Base-by-base conservation (phyloP, 1,140 invertebrate genomes). In the Dreissena polymorpha region DNA sequence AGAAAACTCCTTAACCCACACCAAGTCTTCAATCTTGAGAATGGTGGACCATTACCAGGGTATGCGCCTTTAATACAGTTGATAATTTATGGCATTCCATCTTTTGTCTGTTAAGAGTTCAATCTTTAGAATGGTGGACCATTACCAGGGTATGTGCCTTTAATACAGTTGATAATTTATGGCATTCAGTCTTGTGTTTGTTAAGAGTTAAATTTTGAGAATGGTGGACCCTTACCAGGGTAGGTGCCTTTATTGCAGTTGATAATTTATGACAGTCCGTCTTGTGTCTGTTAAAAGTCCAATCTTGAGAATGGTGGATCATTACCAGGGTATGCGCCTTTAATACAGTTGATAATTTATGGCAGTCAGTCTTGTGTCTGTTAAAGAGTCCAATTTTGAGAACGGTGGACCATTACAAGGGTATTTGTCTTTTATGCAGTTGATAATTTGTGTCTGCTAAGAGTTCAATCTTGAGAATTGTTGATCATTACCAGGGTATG, bases 401-500 rank as follows among this genome's bases (percentile, higher is more conserved):
- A 39, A 39, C 8, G 39, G 39, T 39, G 2, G 39, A 39, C 39
- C 39, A 39, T 39, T 8, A 39, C 39, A 2, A 39, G 39, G n/a
- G 8, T 39, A 39, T 39, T 2, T 39, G 39, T 8, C 39, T 8
- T 39, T 39, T 5, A 39, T 8, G 39, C 2, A 5, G 3, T 39
- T 39, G 8, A 39, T 5, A 5, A 39, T 39, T 39, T 39, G 8
- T 39, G 8, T 39, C 39, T 39, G 39, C 8, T 39, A 95, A n/a
- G 99, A 99, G 73, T 99, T 99, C 93, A 98, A 99, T 94, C 94
- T 99, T 87, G 98, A 99, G 91, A 99, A 99, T 92, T 99, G 99
- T 53, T 99, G 99, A 86, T 99, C 99, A 50, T 94, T 99, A 60
- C 98, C 98, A 67, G 99, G n/a, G 96, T 98, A 93, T 95, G 91